Evolutionary conservation across 2,113 vertebrate species (phyloP).

Genomic region (Mastomys natalensis): DNA sequence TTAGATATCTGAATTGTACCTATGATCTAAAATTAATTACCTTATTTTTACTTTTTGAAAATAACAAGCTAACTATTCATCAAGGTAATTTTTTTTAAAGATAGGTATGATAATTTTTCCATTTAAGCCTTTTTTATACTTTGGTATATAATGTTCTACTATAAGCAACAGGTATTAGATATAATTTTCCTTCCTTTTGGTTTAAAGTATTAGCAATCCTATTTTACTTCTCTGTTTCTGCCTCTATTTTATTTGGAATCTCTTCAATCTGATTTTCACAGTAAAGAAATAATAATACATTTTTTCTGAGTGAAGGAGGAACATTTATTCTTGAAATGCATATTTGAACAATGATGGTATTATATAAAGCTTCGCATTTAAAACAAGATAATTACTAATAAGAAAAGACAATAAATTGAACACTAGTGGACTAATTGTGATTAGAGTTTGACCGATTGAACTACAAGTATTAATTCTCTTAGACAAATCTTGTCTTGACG

Average conservation of each 20-base stretch:
- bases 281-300: conserved; percentile 45
- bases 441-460: too few species aligned
- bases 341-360: too few species aligned
- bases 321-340: too few species aligned
- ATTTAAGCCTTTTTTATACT: conserved; percentile 8
- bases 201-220: background rate
- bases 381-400: too few species aligned
- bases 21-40: conserved; percentile 70
- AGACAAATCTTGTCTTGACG: too few species aligned
- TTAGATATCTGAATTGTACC: conserved; percentile 64
- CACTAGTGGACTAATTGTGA: too few species aligned
- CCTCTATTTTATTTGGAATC: conserved; percentile 49
- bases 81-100: conserved; percentile 6
- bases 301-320: too few species aligned
- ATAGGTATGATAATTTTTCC: background rate
- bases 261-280: conserved; percentile 55
- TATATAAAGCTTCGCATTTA: too few species aligned
- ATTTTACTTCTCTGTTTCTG: background rate
- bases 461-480: too few species aligned
- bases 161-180: conserved; percentile 20
- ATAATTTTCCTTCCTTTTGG: background rate
- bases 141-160: background rate
- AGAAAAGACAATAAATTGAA: too few species aligned
- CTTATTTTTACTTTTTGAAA: conserved; percentile 64
- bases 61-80: conserved; percentile 60